Evolutionary conservation across 2,888 invertebrate species (phyloP), one percentile per base, ranked within the genome.

Genomic region (Cerastoderma edule): DNA sequence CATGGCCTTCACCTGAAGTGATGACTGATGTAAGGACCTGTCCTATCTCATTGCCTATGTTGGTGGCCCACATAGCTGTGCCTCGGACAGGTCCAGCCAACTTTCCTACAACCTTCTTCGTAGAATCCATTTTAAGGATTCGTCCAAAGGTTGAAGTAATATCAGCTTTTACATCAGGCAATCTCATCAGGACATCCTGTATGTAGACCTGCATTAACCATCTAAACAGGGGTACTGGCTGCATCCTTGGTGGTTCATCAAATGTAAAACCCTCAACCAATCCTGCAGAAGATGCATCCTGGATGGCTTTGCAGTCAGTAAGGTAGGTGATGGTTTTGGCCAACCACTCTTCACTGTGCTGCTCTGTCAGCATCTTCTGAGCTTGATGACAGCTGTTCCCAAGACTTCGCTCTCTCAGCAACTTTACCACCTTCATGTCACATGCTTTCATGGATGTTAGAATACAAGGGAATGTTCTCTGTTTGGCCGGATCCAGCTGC

Each of bases 81-180:
- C 73, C 67, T 8, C 53, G 48, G 50, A 32, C 53, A 8, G 63
- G 46, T 6, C 85, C 85, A 13, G 76, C 56, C 28, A n/a, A n/a
- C n/a, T n/a, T n/a, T n/a, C n/a, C n/a, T n/a, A n/a, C n/a, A n/a
- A n/a, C n/a, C 60, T 85, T 83, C 57, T 86, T 87, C 1, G 85
- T 86, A 13, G 86, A 87, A 48, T 86, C 85, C 56, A 84, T 75
- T 35, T 87, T 86, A 13, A 86, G 56, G 33, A 85, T 53, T 3
- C 48, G 1, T 0, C 85, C 87, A 69, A 75, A 85, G 0, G 70
- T 65, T 0, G 83, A n/a, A n/a, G n/a, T n/a, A n/a, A n/a, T n/a
- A n/a, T n/a, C n/a, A n/a, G n/a, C n/a, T n/a, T n/a, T n/a, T 78
- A 0, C 83, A 85, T 5, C 85, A 77, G n/a, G 73, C 48, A 4